phyloP scores from a whole-genome alignment of 2,888 invertebrate genomes.

The Crioceris asparagi region DNA sequence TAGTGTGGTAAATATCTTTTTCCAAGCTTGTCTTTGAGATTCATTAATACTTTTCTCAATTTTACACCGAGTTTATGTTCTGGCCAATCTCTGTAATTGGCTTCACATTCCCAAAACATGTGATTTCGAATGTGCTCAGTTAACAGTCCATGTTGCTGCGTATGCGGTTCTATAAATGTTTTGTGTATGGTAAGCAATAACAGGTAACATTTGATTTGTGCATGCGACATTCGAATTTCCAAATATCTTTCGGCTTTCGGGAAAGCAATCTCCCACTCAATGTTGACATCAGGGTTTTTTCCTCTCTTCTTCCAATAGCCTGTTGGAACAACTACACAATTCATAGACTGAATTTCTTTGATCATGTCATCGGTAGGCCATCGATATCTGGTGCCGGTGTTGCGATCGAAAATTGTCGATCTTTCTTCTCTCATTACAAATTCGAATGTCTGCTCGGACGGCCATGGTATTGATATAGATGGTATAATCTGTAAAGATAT shows the following conservation, averaged over 20 bases:
- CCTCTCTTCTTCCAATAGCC: slow-evolving; percentile 56
- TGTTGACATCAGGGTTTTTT: slow-evolving; percentile 30
- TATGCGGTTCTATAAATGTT: slow-evolving; percentile 56
- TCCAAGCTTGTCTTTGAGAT: slow-evolving; percentile 52
- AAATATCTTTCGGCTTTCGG: slow-evolving; percentile 67
- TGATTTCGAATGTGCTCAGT: slow-evolving; percentile 63
- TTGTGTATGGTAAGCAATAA: slow-evolving; percentile 58
- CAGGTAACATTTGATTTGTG: slow-evolving; percentile 61
- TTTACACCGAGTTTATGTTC: slow-evolving; percentile 64
- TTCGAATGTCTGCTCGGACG: slow-evolving; percentile 57
- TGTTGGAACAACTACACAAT: slow-evolving; percentile 60
- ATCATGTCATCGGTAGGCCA: slow-evolving; percentile 66
- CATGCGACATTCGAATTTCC: slow-evolving; percentile 59
- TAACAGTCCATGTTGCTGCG: slow-evolving; percentile 53
- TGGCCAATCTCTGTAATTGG: slow-evolving; percentile 59
- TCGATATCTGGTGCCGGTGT: slow-evolving; percentile 39
- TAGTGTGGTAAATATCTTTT: slow-evolving; percentile 57
- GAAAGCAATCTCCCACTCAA: slow-evolving; percentile 73
- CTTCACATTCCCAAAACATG: slow-evolving; percentile 71
- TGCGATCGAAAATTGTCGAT: slow-evolving; percentile 32
- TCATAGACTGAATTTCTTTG: slow-evolving; percentile 52
- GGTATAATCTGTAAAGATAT: slow-evolving; percentile 48
- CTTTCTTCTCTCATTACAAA: slow-evolving; percentile 51
- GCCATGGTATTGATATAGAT: slow-evolving; percentile 60
- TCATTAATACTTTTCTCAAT: slow-evolving; percentile 50